These are phyloP conservation scores for Apis mellifera DNA, from an alignment of 1,140 invertebrate species.

Conservation along the genomic window Amel_HAv3.1 CM009934.2:8730001-8730500, in stretches of 20 bases:
- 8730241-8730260: slow-evolving; percentile 69
- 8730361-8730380: slow-evolving; percentile 49
- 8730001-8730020: too few species aligned
- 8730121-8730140: too few species aligned
- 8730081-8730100: too few species aligned
- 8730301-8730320: slow-evolving; percentile 72
- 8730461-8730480: slow-evolving; percentile 37
- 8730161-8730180: neutral
- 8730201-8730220: neutral
- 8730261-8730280: slow-evolving; percentile 68
- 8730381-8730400: slow-evolving; percentile 41
- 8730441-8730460: slow-evolving; percentile 59
- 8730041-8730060: too few species aligned
- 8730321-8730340: slow-evolving; percentile 57
- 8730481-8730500: neutral
- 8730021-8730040: too few species aligned
- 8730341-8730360: slow-evolving; percentile 31
- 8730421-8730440: slow-evolving; percentile 43
- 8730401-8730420: slow-evolving; percentile 32
- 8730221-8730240: slow-evolving; percentile 74
- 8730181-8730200: neutral
- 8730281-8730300: slow-evolving; percentile 67
- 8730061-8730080: too few species aligned
- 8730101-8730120: too few species aligned
- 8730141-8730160: too few species aligned